Conservation (phyloP, 2,888 invertebrate genomes). For the Eupithecia insigniata region DNA sequence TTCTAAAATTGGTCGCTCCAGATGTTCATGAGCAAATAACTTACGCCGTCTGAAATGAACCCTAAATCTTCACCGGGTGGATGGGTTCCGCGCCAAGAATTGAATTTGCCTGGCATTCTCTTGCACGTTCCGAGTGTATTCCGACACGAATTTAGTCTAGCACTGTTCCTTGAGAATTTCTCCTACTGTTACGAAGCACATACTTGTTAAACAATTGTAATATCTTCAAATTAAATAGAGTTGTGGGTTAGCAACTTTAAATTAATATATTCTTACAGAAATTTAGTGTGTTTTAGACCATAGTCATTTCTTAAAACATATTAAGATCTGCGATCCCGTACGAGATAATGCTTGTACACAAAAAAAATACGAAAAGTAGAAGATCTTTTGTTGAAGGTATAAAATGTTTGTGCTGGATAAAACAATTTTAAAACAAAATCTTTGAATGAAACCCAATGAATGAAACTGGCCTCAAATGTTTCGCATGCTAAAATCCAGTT, state of each 20-base stretch:
- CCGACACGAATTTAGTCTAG: constrained; percentile 42
- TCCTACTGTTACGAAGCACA: constrained; percentile 26
- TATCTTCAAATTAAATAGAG: constrained; percentile 26
- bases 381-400: neutral
- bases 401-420: neutral
- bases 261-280: constrained; percentile 3
- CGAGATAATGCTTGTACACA: neutral
- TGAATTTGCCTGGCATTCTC: constrained; percentile 69
- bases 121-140: constrained; percentile 44
- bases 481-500: constrained; percentile 15
- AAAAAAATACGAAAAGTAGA: neutral
- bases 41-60: constrained; percentile 76
- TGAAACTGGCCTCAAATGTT: constrained; percentile 11
- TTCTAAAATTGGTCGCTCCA: constrained; percentile 58
- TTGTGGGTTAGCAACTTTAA: constrained; percentile 1
- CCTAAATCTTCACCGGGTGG: constrained; percentile 74
- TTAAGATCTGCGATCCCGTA: neutral
- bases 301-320: neutral
- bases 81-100: constrained; percentile 75
- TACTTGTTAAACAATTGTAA: constrained; percentile 30
- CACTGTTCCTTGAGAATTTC: constrained; percentile 44
- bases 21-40: constrained; percentile 80
- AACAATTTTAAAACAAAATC: neutral
- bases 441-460: neutral
- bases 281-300: neutral